A percentile compares a stretch with the other conserved stretches of the same genome.
phyloP scores from a whole-genome alignment of 2,888 invertebrate species.

The Ceriagrion tenellum region DNA sequence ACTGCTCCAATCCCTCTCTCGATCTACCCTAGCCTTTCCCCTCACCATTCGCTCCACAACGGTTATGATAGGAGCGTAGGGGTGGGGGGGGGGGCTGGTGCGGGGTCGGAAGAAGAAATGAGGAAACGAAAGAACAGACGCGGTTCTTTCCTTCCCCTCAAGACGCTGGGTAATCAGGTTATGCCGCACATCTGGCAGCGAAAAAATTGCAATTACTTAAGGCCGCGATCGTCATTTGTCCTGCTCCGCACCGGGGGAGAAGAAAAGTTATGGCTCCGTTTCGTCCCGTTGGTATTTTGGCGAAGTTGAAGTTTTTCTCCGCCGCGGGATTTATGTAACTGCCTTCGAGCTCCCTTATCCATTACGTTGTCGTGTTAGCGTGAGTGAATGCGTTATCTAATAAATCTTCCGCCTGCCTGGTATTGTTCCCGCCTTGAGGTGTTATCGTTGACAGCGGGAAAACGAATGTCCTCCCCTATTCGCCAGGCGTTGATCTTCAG shows the following conservation, averaged over 20 bases:
- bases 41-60: neutral
- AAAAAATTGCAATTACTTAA: conserved; percentile 61
- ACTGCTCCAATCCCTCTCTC: neutral
- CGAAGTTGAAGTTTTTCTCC: conserved; percentile 3
- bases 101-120: neutral
- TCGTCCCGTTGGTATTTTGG: neutral
- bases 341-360: neutral
- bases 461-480: neutral
- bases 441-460: neutral
- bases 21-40: neutral
- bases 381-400: conserved; percentile 16
- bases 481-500: neutral
- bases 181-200: conserved; percentile 48
- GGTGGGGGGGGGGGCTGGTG: neutral
- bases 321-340: conserved; percentile 14
- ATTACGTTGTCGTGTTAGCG: conserved; percentile 16
- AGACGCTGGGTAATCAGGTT: conserved; percentile 52
- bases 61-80: neutral
- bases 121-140: neutral
- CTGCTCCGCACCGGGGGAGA: neutral
- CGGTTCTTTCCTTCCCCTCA: neutral
- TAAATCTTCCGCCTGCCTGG: conserved; percentile 12
- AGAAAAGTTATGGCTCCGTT: neutral
- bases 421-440: neutral
- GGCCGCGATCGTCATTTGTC: conserved; percentile 51